Percentiles rank a stretch among this genome's conserved stretches.
These are phyloP conservation scores for Plectrocnemia conspersa DNA, from an alignment of 1,140 invertebrate genomes.

Conservation along the genomic window DNA sequence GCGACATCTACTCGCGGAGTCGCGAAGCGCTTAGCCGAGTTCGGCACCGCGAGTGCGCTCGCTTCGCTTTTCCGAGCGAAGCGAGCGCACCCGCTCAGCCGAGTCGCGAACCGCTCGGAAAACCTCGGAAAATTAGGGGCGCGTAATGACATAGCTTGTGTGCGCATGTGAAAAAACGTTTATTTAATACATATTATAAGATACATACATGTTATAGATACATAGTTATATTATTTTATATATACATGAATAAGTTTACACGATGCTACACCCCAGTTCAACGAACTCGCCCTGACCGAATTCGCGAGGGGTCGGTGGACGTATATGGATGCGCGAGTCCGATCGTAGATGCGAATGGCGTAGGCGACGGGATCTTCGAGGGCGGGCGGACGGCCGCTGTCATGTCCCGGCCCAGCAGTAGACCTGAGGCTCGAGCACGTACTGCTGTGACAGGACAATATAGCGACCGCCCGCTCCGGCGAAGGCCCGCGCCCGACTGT, in stretches of 20 bases:
- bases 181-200: too few species aligned
- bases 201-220: too few species aligned
- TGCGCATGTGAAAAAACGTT: too few species aligned
- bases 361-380: background rate
- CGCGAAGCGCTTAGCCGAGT: background rate
- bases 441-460: slow-evolving; percentile 96
- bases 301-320: background rate
- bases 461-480: slow-evolving; percentile 55
- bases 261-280: too few species aligned
- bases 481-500: slow-evolving; percentile 38
- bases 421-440: slow-evolving; percentile 52
- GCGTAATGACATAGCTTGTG: too few species aligned
- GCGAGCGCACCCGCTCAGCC: background rate
- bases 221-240: too few species aligned
- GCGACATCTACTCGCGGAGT: background rate
- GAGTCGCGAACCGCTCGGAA: background rate
- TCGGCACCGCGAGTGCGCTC: background rate
- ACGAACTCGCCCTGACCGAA: too few species aligned
- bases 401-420: slow-evolving; percentile 88
- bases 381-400: slow-evolving; percentile 52
- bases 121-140: background rate
- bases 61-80: background rate
- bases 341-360: background rate
- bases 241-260: too few species aligned
- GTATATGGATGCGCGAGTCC: background rate